These are phyloP conservation scores for Eupeodes luniger DNA, from an alignment of 2,888 invertebrate species.

Conservation along the genomic window DNA sequence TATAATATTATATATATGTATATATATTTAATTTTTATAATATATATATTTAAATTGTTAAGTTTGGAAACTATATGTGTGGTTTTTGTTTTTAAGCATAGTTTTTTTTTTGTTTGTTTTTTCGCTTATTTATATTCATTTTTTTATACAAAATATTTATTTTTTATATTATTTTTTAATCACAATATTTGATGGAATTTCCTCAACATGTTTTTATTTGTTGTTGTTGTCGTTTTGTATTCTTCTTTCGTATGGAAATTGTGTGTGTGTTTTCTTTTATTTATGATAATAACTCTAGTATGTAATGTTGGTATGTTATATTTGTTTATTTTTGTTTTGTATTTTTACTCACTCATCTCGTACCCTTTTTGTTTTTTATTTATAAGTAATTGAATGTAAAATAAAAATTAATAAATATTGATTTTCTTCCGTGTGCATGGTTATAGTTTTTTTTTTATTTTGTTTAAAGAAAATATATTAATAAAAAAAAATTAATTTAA, in stretches of 20 bases:
- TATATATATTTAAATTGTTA: constrained; percentile 67
- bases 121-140: constrained; percentile 60
- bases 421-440: constrained; percentile 37
- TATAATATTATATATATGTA: constrained; percentile 46
- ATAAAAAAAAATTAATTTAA: constrained; percentile 30
- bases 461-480: constrained; percentile 28
- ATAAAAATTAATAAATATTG: constrained; percentile 64
- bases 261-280: constrained; percentile 35
- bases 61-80: constrained; percentile 72
- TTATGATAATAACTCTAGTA: constrained; percentile 63
- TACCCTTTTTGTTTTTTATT: constrained; percentile 59
- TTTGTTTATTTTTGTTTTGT: constrained; percentile 27
- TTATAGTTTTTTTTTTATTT: constrained; percentile 11
- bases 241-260: constrained; percentile 63
- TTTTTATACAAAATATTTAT: constrained; percentile 74
- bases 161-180: constrained; percentile 63
- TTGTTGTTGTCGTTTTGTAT: constrained; percentile 33
- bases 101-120: constrained; percentile 45
- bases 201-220: constrained; percentile 68
- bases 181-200: constrained; percentile 75
- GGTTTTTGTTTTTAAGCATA: constrained; percentile 56
- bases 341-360: constrained; percentile 67
- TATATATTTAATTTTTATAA: constrained; percentile 57
- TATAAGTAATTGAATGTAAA: constrained; percentile 39
- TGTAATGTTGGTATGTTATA: constrained; percentile 64